Conservation (phyloP, 2,888 invertebrate species). For the Colostygia pectinataria region DNA sequence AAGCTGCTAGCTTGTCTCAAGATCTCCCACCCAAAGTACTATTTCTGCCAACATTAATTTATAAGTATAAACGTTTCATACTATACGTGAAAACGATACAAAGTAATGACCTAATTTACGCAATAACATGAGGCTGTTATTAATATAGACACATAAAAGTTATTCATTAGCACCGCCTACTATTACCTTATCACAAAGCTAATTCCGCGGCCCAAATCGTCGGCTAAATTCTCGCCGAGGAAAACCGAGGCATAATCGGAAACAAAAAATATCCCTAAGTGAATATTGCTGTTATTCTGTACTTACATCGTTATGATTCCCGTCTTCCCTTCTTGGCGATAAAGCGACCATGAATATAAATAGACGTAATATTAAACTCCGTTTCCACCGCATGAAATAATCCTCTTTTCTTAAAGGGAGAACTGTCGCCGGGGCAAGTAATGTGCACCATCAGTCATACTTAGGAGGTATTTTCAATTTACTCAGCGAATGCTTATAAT, state of each 20-base stretch:
- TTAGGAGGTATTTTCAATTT: constrained; percentile 81
- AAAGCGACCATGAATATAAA: constrained; percentile 77
- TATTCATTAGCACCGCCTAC: constrained; percentile 18
- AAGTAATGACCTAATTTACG: neutral
- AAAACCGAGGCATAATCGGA: constrained; percentile 37
- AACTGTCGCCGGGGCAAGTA: constrained; percentile 75
- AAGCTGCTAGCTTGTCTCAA: too few relatives aligned
- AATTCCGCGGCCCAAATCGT: constrained; percentile 19
- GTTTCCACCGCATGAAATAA: constrained; percentile 68
- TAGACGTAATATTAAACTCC: constrained; percentile 75
- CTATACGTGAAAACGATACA: neutral
- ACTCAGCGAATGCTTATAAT: constrained; percentile 69
- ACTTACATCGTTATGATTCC: constrained; percentile 66
- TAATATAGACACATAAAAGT: constrained; percentile 13
- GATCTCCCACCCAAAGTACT: too few relatives aligned
- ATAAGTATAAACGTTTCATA: neutral
- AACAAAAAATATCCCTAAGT: constrained; percentile 64
- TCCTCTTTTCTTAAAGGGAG: constrained; percentile 72
- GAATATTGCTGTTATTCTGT: constrained; percentile 68
- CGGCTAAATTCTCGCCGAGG: constrained; percentile 25
- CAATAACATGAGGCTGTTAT: constrained; percentile 7
- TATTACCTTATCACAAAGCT: constrained; percentile 17
- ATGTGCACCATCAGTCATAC: constrained; percentile 80
- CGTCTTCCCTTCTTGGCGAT: constrained; percentile 58
- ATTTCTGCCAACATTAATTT: too few relatives aligned